phyloP scores from a whole-genome alignment of 2,888 invertebrate species.

The Alloscopus bannaensis region DNA sequence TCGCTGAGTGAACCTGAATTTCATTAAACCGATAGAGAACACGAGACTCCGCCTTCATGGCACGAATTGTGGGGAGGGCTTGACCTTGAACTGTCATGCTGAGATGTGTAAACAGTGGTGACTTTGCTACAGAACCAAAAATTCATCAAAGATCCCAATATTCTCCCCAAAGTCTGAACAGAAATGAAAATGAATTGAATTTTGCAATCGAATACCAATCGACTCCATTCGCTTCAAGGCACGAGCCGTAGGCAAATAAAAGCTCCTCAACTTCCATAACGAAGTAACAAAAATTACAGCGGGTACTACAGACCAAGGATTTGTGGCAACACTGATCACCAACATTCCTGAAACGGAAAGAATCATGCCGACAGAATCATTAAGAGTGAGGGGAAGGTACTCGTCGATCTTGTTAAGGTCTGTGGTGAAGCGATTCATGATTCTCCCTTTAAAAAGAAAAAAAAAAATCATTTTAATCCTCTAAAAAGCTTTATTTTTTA shows the following conservation, averaged over 20 bases:
- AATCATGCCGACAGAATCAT: slow-evolving; percentile 77
- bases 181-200: not conserved
- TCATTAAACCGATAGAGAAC: slow-evolving; percentile 86
- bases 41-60: slow-evolving; percentile 87
- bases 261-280: slow-evolving; percentile 48
- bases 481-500: not conserved
- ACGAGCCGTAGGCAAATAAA: slow-evolving; percentile 54
- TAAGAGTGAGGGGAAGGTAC: slow-evolving; percentile 78
- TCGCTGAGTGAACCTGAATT: slow-evolving; percentile 76
- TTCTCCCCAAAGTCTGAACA: not conserved
- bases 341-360: slow-evolving; percentile 79
- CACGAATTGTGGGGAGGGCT: slow-evolving; percentile 91
- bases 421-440: slow-evolving; percentile 89
- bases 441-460: slow-evolving; percentile 79
- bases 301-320: slow-evolving; percentile 73
- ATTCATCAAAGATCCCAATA: not conserved
- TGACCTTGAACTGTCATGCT: slow-evolving; percentile 92
- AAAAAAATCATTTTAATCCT: not conserved
- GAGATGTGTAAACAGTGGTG: slow-evolving; percentile 95
- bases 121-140: slow-evolving; percentile 82
- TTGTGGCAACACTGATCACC: slow-evolving; percentile 76
- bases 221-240: slow-evolving; percentile 60
- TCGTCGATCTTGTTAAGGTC: slow-evolving; percentile 89
- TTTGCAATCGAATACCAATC: slow-evolving; percentile 38
- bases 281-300: slow-evolving; percentile 30